phyloP scores from a whole-genome alignment of 2,113 vertebrate species.

The Paradoxurus hermaphroditus region DNA sequence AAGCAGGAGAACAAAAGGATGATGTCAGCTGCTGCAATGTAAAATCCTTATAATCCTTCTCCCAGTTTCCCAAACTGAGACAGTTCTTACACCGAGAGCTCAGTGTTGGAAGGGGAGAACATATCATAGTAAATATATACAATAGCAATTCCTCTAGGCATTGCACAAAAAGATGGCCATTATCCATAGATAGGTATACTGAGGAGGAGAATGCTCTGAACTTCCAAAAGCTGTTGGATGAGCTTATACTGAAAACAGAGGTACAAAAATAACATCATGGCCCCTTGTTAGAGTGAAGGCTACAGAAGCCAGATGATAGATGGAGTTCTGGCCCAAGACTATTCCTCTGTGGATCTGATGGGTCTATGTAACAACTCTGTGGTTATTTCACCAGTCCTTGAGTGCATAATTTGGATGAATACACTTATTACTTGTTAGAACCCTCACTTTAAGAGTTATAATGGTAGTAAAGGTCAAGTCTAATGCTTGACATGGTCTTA shows the following conservation, averaged over 20 bases:
- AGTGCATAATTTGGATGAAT: not conserved
- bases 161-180: not conserved
- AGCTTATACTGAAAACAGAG: not conserved
- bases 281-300: not conserved
- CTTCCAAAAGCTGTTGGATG: not conserved
- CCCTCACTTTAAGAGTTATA: not conserved
- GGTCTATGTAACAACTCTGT: not conserved
- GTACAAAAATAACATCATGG: not conserved
- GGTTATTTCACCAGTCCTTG: not conserved
- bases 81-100: not conserved
- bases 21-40: not conserved
- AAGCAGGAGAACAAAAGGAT: not conserved
- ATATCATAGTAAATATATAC: not conserved
- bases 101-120: not conserved
- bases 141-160: not conserved
- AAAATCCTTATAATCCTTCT: not conserved
- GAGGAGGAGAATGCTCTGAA: not conserved
- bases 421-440: not conserved
- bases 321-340: not conserved
- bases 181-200: not conserved
- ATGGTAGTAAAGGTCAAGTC: not conserved
- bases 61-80: not conserved
- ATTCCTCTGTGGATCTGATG: not conserved
- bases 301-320: not conserved
- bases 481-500: not conserved